phyloP scores from a whole-genome alignment of 2,888 invertebrate species.

The Drosophila affinis region DNA sequence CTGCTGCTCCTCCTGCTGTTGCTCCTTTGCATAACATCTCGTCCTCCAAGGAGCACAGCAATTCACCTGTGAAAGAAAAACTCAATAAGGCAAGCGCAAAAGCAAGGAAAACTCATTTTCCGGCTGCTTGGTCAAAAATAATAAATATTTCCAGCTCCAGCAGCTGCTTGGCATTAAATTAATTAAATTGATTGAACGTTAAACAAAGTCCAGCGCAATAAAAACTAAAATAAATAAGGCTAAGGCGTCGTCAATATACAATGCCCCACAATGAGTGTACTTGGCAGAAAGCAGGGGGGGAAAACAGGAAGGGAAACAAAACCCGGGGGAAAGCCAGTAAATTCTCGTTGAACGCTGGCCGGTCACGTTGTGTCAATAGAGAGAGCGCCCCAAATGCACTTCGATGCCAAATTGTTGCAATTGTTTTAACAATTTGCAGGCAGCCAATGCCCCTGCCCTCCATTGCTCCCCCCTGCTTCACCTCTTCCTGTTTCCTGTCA shows the following conservation, averaged over 20 bases:
- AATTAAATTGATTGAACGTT: slow-evolving; percentile 74
- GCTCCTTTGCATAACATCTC: slow-evolving; percentile 50
- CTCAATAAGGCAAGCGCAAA: slow-evolving; percentile 20
- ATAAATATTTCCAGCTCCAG: slow-evolving; percentile 18
- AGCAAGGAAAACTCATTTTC: slow-evolving; percentile 40
- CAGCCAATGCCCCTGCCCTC: slow-evolving; percentile 5
- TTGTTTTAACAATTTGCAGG: slow-evolving; percentile 50
- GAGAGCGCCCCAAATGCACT: slow-evolving; percentile 59
- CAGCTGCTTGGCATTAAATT: slow-evolving; percentile 50
- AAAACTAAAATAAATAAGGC: slow-evolving; percentile 8
- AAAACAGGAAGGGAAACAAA: too few relatives aligned
- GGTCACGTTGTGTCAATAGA: slow-evolving; percentile 77
- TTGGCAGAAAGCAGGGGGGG: too few relatives aligned
- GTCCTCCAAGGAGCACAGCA: slow-evolving; percentile 35
- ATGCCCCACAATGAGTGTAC: too few relatives aligned
- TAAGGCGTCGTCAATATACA: too few relatives aligned
- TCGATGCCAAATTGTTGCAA: slow-evolving; percentile 56
- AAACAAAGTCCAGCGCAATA: slow-evolving; percentile 49
- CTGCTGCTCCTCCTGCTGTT: slow-evolving; percentile 20
- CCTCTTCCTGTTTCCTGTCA: slow-evolving; percentile 9
- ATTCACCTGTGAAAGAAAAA: slow-evolving; percentile 66
- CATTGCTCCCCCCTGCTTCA: not conserved
- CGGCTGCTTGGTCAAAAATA: slow-evolving; percentile 39
- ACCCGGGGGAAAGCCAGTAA: slow-evolving; percentile 37
- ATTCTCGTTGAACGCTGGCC: slow-evolving; percentile 50